A percentile compares a stretch with the other conserved stretches of the same genome.
Conservation (phyloP, 2,797 vertebrate species). For the Molothrus aeneus region DNA sequence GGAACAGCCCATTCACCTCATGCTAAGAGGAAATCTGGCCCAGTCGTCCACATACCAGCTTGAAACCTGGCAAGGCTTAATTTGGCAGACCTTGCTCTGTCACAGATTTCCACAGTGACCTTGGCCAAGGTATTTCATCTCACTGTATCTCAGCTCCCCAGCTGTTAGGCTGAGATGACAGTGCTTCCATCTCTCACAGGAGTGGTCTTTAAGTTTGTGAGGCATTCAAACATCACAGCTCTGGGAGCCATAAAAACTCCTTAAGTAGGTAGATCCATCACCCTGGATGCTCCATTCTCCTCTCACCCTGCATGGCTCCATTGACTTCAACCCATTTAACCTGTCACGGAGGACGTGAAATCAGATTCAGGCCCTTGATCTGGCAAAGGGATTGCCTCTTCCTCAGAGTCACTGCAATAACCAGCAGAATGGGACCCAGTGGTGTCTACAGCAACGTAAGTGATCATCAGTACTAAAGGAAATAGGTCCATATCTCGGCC, state of each 20-base stretch:
- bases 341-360: not conserved
- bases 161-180: constrained; percentile 19
- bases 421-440: not conserved
- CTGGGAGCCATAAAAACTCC: constrained; percentile 47
- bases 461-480: not conserved
- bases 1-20: not conserved
- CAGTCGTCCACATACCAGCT: not conserved
- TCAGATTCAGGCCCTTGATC: constrained; percentile 4
- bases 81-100: constrained; percentile 7
- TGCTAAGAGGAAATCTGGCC: not conserved
- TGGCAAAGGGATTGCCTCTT: not conserved
- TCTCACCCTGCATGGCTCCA: not conserved
- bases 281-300: rapidly evolving
- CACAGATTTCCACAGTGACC: constrained; percentile 24
- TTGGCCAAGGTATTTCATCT: constrained; percentile 51
- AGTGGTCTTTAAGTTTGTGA: constrained; percentile 59
- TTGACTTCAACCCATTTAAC: not conserved
- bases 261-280: constrained; percentile 46
- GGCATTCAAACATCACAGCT: constrained; percentile 45
- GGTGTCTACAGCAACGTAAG: not conserved
- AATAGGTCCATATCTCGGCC: not conserved
- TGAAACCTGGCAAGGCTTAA: constrained; percentile 9
- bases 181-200: constrained; percentile 26
- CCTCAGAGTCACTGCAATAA: not conserved
- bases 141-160: constrained; percentile 35